These are phyloP conservation scores for Crypturellus undulatus DNA, from an alignment of 2,113 vertebrate genomes.

Conservation along the genomic window DNA sequence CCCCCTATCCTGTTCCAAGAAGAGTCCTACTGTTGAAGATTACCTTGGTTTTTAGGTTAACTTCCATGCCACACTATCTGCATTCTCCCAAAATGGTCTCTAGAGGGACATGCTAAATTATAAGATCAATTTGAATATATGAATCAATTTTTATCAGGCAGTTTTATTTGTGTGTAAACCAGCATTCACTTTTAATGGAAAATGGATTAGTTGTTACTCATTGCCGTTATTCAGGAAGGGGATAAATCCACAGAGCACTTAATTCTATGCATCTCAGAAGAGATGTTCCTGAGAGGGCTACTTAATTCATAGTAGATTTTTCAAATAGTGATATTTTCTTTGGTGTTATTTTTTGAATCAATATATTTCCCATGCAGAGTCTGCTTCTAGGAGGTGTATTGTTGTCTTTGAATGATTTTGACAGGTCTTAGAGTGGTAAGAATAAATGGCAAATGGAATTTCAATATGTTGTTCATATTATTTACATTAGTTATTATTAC, in stretches of 20 bases:
- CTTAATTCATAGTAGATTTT: not conserved
- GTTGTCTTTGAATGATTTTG: not conserved
- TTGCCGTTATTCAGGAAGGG: not conserved
- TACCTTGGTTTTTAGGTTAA: not conserved
- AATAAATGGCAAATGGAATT: not conserved
- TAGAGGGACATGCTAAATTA: not conserved
- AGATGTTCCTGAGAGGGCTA: not conserved
- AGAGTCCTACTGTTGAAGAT: not conserved
- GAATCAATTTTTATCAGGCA: not conserved
- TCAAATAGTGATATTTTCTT: not conserved
- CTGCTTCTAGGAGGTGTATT: not conserved
- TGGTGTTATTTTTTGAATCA: not conserved
- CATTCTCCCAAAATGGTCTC: accelerated
- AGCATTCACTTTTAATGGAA: not conserved
- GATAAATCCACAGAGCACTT: not conserved
- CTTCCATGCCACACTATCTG: not conserved
- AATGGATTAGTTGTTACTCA: not conserved
- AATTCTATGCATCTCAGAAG: not conserved
- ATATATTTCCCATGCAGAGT: not conserved
- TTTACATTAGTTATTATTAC: not conserved
- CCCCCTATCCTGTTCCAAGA: not conserved
- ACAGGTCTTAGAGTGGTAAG: accelerated
- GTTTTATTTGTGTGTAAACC: not conserved
- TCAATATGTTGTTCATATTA: not conserved
- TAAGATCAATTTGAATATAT: not conserved